These are phyloP conservation scores for Phainopepla nitens DNA, from an alignment of 2,113 vertebrate genomes.

Conservation along the genomic window DNA sequence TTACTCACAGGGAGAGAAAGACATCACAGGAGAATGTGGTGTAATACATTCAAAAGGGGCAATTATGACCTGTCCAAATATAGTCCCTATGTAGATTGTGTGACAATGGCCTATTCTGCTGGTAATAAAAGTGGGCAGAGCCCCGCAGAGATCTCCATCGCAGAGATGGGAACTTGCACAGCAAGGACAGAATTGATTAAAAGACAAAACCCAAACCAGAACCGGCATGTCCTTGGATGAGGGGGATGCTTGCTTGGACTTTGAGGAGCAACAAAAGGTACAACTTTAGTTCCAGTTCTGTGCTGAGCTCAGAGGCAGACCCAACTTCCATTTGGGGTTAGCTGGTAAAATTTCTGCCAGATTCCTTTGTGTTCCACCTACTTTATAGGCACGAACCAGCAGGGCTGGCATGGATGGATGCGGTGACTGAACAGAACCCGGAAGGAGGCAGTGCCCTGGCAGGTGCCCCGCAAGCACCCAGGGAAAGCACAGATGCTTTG, in stretches of 20 bases:
- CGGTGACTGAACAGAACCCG: background rate
- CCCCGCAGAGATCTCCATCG: background rate
- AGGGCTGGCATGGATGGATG: background rate
- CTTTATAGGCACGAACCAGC: background rate
- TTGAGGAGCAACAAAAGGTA: background rate
- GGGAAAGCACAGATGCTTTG: background rate
- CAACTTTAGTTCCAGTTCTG: background rate
- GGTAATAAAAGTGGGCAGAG: background rate
- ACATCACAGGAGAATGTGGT: background rate
- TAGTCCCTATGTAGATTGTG: background rate
- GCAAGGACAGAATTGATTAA: slow-evolving; percentile 19
- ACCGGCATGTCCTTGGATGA: background rate
- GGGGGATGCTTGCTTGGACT: background rate
- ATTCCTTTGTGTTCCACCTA: background rate
- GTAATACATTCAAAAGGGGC: background rate
- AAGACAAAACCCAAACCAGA: background rate
- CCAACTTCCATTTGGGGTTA: background rate
- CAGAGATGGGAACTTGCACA: background rate
- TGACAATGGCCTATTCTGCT: background rate
- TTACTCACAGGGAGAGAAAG: background rate
- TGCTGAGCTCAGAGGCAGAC: background rate
- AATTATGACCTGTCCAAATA: background rate
- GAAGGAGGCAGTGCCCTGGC: background rate
- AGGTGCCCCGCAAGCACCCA: background rate
- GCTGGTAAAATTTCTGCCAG: background rate